phyloP scores from a whole-genome alignment of 2,797 vertebrate genomes.

The Pogoniulus pusillus region DNA sequence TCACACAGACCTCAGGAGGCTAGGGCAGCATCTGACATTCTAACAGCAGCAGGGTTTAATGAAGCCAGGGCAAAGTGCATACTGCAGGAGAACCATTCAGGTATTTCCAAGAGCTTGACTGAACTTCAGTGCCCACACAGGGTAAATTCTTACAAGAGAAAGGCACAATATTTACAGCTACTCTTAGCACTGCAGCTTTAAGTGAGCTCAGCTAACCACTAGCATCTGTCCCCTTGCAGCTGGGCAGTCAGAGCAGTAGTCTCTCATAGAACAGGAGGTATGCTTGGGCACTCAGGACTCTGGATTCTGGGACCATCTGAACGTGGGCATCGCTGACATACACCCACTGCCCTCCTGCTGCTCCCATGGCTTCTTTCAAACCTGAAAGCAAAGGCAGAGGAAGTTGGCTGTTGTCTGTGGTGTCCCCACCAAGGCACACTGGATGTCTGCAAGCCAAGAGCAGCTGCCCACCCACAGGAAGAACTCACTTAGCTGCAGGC shows the following conservation, averaged over 20 bases:
- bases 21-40: constrained; percentile 28
- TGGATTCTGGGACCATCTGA: constrained; percentile 92
- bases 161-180: constrained; percentile 72
- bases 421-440: background rate
- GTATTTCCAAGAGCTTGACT: constrained; percentile 21
- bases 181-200: constrained; percentile 57
- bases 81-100: constrained; percentile 33
- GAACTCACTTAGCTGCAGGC: background rate
- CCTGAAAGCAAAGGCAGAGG: constrained; percentile 78
- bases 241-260: constrained; percentile 76
- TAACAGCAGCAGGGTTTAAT: background rate
- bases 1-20: constrained; percentile 17
- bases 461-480: background rate
- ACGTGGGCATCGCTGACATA: constrained; percentile 93
- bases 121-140: constrained; percentile 41
- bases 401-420: background rate
- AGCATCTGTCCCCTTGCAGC: background rate
- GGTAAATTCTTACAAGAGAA: constrained; percentile 59
- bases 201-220: constrained; percentile 51
- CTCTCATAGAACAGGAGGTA: constrained; percentile 99
- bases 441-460: background rate
- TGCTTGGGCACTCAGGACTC: constrained; percentile 95
- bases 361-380: constrained; percentile 80
- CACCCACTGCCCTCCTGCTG: constrained; percentile 89
- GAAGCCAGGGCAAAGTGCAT: constrained; percentile 30